Percentiles rank a stretch among this genome's conserved stretches.
Evolutionary conservation across 1,140 invertebrate species (phyloP).

Genomic region (Drosophila oshimai): DNA sequence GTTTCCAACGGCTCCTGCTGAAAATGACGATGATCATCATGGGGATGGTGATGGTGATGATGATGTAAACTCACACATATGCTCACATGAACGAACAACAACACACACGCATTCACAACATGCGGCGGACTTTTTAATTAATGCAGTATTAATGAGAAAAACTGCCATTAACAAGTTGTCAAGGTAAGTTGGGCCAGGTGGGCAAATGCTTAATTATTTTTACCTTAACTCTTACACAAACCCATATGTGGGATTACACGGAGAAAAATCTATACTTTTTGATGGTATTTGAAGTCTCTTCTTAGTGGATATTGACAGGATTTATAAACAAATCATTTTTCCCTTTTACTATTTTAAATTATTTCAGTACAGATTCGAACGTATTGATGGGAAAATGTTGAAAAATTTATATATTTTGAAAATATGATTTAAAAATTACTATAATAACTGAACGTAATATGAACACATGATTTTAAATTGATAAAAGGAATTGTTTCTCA

Average conservation of each 20-base stretch:
- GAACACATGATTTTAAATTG: no score
- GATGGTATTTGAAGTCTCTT: no score
- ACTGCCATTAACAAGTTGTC: conserved; percentile 89
- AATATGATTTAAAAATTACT: no score
- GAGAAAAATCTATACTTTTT: neutral
- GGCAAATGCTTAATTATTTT: conserved; percentile 68
- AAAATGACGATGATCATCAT: conserved; percentile 11
- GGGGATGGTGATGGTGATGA: conserved; percentile 16
- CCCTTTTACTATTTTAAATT: no score
- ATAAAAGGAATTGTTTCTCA: no score
- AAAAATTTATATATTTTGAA: no score
- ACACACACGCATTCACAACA: conserved; percentile 23
- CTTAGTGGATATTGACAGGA: no score
- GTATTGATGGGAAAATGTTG: no score
- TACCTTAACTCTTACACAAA: conserved; percentile 32
- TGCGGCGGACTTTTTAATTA: conserved; percentile 84
- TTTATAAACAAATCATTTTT: no score
- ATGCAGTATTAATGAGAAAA: conserved; percentile 89
- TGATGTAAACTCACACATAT: conserved; percentile 46
- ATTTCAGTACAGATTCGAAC: no score
- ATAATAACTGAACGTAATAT: no score
- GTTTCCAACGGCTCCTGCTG: neutral
- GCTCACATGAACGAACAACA: conserved; percentile 5
- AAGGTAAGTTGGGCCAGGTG: conserved; percentile 83
- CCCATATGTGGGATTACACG: neutral